Percentiles rank a stretch among this genome's conserved stretches.
These are phyloP conservation scores for Coendou prehensilis DNA, from an alignment of 2,797 vertebrate genomes.

Conservation along the genomic window DNA sequence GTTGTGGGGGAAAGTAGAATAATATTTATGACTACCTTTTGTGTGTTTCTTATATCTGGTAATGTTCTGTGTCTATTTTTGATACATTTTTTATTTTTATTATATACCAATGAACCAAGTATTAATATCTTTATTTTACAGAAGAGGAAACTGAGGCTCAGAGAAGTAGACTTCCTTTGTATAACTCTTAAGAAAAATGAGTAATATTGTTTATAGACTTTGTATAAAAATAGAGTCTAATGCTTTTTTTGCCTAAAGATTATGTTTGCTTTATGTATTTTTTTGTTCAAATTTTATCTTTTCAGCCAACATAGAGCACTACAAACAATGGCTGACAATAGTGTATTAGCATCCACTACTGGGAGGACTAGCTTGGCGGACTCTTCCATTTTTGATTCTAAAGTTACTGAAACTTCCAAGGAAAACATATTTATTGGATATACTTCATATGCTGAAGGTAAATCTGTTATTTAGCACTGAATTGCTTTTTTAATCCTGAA, in stretches of 20 bases:
- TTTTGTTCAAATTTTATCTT: background rate
- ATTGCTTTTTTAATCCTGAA: constrained; percentile 49
- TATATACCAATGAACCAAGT: background rate
- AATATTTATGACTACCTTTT: constrained; percentile 42
- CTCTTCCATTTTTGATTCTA: constrained; percentile 95
- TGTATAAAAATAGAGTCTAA: background rate
- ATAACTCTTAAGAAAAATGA: constrained; percentile 26
- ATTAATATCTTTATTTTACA: constrained; percentile 52
- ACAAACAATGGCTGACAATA: constrained; percentile 94
- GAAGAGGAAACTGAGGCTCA: constrained; percentile 29
- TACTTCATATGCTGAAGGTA: constrained; percentile 92
- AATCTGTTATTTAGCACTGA: constrained; percentile 62
- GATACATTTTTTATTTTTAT: constrained; percentile 22
- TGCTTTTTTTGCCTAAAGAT: constrained; percentile 32
- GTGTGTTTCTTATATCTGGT: constrained; percentile 6
- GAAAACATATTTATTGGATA: constrained; percentile 91
- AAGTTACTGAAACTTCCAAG: constrained; percentile 93
- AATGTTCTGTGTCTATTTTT: constrained; percentile 25
- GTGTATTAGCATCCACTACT: constrained; percentile 90
- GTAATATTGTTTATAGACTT: constrained; percentile 29
- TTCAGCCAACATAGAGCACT: constrained; percentile 80
- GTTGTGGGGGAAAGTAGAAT: background rate
- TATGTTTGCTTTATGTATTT: constrained; percentile 41
- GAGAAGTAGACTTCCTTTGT: constrained; percentile 42
- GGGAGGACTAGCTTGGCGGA: constrained; percentile 94